These are phyloP conservation scores for Drosophila subquinaria DNA, from an alignment of 2,888 invertebrate genomes.

Conservation along the genomic window DNA sequence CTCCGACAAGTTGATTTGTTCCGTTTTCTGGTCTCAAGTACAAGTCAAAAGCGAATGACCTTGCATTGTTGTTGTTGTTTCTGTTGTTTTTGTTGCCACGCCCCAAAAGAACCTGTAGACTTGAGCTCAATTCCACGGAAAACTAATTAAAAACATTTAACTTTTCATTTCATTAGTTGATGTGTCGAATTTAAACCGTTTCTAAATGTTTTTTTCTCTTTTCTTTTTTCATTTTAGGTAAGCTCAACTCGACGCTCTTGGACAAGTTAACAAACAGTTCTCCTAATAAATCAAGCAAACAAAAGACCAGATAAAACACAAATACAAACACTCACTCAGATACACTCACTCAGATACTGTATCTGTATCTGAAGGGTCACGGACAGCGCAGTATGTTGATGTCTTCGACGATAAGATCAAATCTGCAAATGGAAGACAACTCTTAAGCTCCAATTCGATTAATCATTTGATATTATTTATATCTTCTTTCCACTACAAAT, in stretches of 20 bases:
- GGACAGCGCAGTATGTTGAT: neutral
- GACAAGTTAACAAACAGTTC: conserved; percentile 19
- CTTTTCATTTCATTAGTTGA: conserved; percentile 39
- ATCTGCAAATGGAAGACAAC: neutral
- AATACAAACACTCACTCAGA: neutral
- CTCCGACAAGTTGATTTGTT: conserved; percentile 34
- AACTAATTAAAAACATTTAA: conserved; percentile 27
- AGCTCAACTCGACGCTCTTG: conserved; percentile 11
- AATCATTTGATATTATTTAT: neutral
- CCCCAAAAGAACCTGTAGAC: conserved; percentile 38
- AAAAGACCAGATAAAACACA: conserved; percentile 7
- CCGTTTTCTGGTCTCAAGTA: conserved; percentile 36
- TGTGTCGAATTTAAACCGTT: conserved; percentile 38
- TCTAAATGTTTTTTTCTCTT: conserved; percentile 45
- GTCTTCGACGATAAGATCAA: neutral
- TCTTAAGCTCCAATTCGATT: neutral
- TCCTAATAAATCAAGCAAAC: conserved; percentile 34
- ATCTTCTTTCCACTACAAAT: neutral
- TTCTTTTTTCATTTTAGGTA: conserved; percentile 60
- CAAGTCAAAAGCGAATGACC: conserved; percentile 32
- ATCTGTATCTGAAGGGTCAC: conserved; percentile 2
- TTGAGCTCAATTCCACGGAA: conserved; percentile 10
- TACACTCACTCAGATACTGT: too few species aligned
- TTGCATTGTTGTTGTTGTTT: conserved; percentile 39
- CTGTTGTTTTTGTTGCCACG: conserved; percentile 35